Conservation (phyloP, 2,113 vertebrate species). For the Calyptommatus sinebrachiatus region DNA sequence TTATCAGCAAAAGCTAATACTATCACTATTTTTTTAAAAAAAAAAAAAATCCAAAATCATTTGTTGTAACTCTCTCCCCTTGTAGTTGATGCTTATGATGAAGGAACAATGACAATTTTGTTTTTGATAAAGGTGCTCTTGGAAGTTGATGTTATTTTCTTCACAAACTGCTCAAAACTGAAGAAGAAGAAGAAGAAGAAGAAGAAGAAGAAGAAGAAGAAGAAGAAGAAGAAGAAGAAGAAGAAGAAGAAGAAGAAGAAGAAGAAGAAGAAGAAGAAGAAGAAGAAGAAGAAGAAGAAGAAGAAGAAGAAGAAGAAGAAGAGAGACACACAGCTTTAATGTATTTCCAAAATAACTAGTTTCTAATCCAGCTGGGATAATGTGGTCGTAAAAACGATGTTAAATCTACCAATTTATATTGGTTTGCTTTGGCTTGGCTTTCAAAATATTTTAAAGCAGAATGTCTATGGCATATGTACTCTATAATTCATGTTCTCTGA, state of each 20-base stretch:
- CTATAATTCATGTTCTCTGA: slow-evolving; percentile 80
- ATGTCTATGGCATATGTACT: slow-evolving; percentile 82
- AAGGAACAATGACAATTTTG: slow-evolving; percentile 59
- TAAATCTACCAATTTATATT: slow-evolving; percentile 85
- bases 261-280: no score
- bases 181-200: no score
- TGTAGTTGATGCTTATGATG: slow-evolving; percentile 60
- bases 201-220: no score
- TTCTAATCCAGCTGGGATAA: slow-evolving; percentile 82
- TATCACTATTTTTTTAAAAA: slow-evolving; percentile 16
- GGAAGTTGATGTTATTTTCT: slow-evolving; percentile 63
- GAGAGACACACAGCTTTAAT: slow-evolving; percentile 59
- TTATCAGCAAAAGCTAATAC: slow-evolving; percentile 36
- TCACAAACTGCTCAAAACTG: slow-evolving; percentile 50
- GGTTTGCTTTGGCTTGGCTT: slow-evolving; percentile 85
- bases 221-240: no score
- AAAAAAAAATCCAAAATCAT: slow-evolving; percentile 40
- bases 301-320: no score
- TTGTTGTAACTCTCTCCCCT: slow-evolving; percentile 61
- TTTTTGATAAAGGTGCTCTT: slow-evolving; percentile 67
- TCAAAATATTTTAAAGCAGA: slow-evolving; percentile 83
- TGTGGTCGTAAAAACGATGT: slow-evolving; percentile 86
- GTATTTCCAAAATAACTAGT: slow-evolving; percentile 86
- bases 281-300: no score
- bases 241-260: no score